phyloP scores from a whole-genome alignment of 2,113 vertebrate species.

The Actenoides lindsayi region DNA sequence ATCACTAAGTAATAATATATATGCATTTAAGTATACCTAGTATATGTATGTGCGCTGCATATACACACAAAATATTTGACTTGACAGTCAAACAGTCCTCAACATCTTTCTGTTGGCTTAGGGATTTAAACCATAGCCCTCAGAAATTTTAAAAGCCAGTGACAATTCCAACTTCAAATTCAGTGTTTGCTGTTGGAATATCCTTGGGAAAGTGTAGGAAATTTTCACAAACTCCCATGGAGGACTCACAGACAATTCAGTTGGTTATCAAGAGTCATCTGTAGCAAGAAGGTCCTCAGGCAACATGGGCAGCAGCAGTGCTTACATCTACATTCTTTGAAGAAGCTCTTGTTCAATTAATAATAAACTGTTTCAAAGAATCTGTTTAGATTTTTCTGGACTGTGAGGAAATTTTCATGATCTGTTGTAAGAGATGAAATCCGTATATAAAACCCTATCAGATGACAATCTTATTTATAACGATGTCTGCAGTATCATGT shows the following conservation, averaged over 20 bases:
- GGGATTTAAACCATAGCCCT: not conserved
- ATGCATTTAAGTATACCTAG: not conserved
- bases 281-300: not conserved
- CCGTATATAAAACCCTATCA: not conserved
- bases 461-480: not conserved
- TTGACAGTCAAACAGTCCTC: not conserved
- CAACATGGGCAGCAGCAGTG: not conserved
- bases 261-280: not conserved
- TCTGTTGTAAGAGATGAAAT: not conserved
- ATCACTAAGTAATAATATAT: not conserved
- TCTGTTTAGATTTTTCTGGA: not conserved
- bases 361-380: not conserved
- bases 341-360: not conserved
- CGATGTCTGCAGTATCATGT: constrained; percentile 8
- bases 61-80: not conserved
- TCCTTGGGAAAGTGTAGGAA: not conserved
- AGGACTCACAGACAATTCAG: not conserved
- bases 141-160: not conserved
- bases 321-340: not conserved
- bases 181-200: not conserved
- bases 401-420: not conserved
- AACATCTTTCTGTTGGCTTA: not conserved
- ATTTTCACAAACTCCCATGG: not conserved
- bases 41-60: not conserved
- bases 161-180: not conserved